A percentile compares a stretch with the other conserved stretches of the same genome.
Conservation (phyloP, 1,140 invertebrate species). For the Scaptomyza graminum region DNA sequence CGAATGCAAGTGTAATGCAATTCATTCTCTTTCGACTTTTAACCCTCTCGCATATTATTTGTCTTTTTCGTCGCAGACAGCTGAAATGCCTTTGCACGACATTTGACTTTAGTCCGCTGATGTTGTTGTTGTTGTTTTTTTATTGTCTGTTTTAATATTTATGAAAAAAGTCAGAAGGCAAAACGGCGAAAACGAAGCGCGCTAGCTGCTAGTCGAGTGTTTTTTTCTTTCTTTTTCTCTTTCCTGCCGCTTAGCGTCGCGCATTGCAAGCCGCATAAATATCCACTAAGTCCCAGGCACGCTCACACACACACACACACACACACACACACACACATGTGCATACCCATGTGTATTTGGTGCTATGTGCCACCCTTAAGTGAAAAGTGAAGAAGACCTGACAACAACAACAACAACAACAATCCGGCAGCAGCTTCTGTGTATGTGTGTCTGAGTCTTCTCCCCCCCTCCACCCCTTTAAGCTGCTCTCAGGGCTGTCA, state of each 20-base stretch:
- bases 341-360: slow-evolving; percentile 16
- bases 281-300: slow-evolving; percentile 69
- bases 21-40: neutral
- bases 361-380: slow-evolving; percentile 65
- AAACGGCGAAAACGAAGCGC: slow-evolving; percentile 16
- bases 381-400: slow-evolving; percentile 55
- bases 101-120: slow-evolving; percentile 67
- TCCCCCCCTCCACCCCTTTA: slow-evolving; percentile 51
- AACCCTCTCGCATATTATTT: no score
- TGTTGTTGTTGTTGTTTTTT: slow-evolving; percentile 38
- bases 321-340: neutral
- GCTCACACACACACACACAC: slow-evolving; percentile 10
- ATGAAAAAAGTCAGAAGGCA: slow-evolving; percentile 66
- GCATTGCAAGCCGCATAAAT: slow-evolving; percentile 74
- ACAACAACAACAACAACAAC: slow-evolving; percentile 27
- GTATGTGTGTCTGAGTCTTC: slow-evolving; percentile 15
- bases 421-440: slow-evolving; percentile 19
- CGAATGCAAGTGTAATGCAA: slow-evolving; percentile 1
- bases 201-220: slow-evolving; percentile 25
- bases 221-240: no score
- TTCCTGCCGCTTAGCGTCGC: slow-evolving; percentile 47
- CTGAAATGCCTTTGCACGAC: slow-evolving; percentile 56
- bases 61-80: neutral
- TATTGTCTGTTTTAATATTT: slow-evolving; percentile 77
- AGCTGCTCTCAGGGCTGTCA: slow-evolving; percentile 76